Evolutionary conservation across 2,113 vertebrate genomes (phyloP), one percentile per base, ranked within the genome.

Genomic region (Nerophis ophidion): DNA sequence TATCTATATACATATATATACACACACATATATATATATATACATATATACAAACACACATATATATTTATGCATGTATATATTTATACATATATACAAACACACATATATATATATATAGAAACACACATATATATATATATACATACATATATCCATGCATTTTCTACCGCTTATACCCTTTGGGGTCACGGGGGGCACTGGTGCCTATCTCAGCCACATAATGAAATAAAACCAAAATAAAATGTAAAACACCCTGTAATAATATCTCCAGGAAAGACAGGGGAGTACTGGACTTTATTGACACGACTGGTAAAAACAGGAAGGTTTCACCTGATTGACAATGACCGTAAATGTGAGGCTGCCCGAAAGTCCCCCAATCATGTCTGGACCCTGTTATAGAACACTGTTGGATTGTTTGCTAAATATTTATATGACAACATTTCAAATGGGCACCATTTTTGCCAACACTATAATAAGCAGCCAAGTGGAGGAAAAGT

Each of bases 271-370:
- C 6, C 9, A 56, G 74, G 74, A 79, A 85, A 66, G 74, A 66
- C 66, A 68, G 62, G 78, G 77, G 72, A 75, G 72, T 71, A 81
- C 79, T 34, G 35, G 76, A 79, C 76, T 89, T 90, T 90, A 89
- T 90, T 90, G 86, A 88, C 82, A 84, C 55, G 53, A 63, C 76
- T 83, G 78, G 74, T 81, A 84, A 77, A 76, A 67, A 80, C 71
- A 75, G 68, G 65, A 78, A 72, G 68, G 52, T 86, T 84, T 77
- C 75, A 83, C 78, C 75, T 80, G 74, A 68, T 81, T 48, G 77
- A 63, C 62, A 60, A 70, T 64, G 40, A 74, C 36, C 58, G 36
- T 46, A 67, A 82, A 82, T 66, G 79, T 79, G 80, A 80, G 54
- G 72, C 84, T 45, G 42, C 72, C 72, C 62, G 80, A 63, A 63